Base-by-base conservation (phyloP, 2,888 invertebrate species). In the Synanthedon formicaeformis region DNA sequence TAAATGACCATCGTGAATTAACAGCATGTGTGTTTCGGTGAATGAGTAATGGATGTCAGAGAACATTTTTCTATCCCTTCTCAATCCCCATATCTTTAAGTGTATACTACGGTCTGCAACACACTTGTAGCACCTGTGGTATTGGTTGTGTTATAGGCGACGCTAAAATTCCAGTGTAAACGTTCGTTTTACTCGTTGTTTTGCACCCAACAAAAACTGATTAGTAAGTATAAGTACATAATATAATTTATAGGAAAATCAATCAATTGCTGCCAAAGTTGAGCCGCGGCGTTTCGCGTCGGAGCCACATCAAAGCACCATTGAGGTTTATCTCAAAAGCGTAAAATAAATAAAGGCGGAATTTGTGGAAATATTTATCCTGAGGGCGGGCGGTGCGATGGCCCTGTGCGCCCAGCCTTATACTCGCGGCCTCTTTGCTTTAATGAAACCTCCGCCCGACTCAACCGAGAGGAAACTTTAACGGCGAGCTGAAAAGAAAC, bases 261-360 rank as follows among this genome's bases (percentile, higher is more conserved):
- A 84, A 84, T 85, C 81, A 82, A 75, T 73, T 59, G 62, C 73
- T 78, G 75, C 70, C 76, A 81, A 84, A 85, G 75, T 81, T 78
- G 71, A 73, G 69, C 10, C 34, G 74, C 73, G 70, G 66, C 69
- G 69, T 70, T 73, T 66, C 67, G 69, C 75, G 70, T 70, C 63
- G 58, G 60, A 73, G 76, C 82, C 84, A 82, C 86, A 86, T 86
- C 85, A 85, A 85, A 85, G 83, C 69, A 69, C 75, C 78, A 84
- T 86, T 85, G 84, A 69, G 75, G 79, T 81, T 79, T 80, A 85
- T 84, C 79, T 84, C 75, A 78, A 81, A 75, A 77, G 78, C 81
- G 75, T 73, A 75, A 78, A 82, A 82, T 82, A 84, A 85, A 84
- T 85, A 85, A 78, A 77, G 78, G 74, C 71, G 73, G 75, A 83